Evolutionary conservation across 2,113 vertebrate species (phyloP).

Genomic region (Poeciliopsis turrubarensis): DNA sequence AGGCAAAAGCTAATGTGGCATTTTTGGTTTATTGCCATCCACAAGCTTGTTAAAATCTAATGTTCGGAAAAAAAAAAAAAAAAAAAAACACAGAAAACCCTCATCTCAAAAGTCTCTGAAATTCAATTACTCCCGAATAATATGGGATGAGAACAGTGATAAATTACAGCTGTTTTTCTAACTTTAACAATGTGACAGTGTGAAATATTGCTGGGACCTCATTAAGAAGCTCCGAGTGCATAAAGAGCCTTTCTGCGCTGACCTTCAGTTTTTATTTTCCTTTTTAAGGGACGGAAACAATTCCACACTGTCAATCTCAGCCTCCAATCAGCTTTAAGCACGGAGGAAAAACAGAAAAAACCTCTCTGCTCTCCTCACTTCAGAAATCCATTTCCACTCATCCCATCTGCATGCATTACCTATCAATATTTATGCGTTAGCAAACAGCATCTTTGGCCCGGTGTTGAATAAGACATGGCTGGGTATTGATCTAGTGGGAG

Average conservation of each 20-base stretch:
- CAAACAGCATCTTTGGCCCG: constrained; percentile 41
- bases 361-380: constrained; percentile 9
- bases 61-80: background rate
- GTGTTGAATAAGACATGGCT: constrained; percentile 64
- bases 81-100: background rate
- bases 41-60: constrained; percentile 29
- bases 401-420: constrained; percentile 52
- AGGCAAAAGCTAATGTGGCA: constrained; percentile 25
- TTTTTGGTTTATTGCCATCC: constrained; percentile 36
- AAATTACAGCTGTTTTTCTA: constrained; percentile 10
- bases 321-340: background rate
- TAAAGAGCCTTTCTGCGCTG: background rate
- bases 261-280: constrained; percentile 4
- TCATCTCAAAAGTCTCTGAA: constrained; percentile 22
- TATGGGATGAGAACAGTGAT: background rate
- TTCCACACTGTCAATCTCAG: constrained; percentile 4
- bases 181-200: constrained; percentile 9
- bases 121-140: constrained; percentile 26
- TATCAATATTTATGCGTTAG: constrained; percentile 61
- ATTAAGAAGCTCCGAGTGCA: constrained; percentile 7
- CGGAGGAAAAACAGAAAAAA: constrained; percentile 21
- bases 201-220: constrained; percentile 21
- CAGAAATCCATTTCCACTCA: constrained; percentile 23
- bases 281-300: background rate
- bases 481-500: constrained; percentile 49